Evolutionary conservation across 2,797 vertebrate genomes (phyloP).

Genomic region (Dermochelys coriacea): DNA sequence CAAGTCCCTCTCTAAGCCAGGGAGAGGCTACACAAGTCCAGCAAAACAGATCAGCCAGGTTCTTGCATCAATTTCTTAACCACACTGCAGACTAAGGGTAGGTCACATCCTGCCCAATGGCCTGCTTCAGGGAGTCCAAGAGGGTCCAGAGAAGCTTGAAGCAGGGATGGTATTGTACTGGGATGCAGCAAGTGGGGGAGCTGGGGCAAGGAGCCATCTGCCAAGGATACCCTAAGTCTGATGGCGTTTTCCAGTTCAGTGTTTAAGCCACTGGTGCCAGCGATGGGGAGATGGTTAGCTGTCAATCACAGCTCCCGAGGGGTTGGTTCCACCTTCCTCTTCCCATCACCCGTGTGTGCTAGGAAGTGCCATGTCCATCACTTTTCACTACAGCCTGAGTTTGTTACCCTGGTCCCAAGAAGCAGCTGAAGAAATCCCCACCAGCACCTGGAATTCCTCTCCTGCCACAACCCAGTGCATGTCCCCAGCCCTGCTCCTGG

Average conservation of each 20-base stretch:
- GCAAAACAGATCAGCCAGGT: neutral
- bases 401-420: too few species aligned
- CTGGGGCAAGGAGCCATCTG: neutral
- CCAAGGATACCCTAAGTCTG: neutral
- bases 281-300: neutral
- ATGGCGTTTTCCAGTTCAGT: neutral
- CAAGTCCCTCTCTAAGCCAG: neutral
- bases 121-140: neutral
- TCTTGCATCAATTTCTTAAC: neutral
- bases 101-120: neutral
- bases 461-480: neutral
- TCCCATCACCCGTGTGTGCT: neutral
- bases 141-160: rapidly evolving
- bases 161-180: neutral
- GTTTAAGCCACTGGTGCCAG: neutral
- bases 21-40: neutral
- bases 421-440: neutral
- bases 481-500: neutral
- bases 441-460: neutral
- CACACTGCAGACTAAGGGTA: neutral
- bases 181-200: neutral
- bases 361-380: neutral
- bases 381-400: neutral
- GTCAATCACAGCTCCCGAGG: neutral
- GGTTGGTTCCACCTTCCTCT: neutral